Evolutionary conservation across 1,140 invertebrate species (phyloP).

Genomic region (Brachionus calyciflorus): DNA sequence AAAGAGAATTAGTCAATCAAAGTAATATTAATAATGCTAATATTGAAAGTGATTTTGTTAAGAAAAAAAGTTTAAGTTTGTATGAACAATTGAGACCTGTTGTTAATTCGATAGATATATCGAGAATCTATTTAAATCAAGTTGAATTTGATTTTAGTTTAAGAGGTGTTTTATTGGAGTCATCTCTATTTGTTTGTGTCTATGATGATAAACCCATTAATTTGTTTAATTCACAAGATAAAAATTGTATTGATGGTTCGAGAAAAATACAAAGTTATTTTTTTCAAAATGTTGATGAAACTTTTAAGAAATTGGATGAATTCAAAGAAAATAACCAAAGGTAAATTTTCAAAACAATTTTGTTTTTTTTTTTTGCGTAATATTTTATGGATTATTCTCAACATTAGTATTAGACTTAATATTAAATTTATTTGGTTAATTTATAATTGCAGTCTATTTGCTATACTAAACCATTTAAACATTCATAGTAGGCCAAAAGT

Average conservation of each 20-base stretch:
- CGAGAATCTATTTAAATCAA: not conserved
- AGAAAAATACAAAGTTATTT: conserved; percentile 5
- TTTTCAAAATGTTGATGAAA: conserved; percentile 17
- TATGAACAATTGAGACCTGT: conserved; percentile 33
- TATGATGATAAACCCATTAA: conserved; percentile 41
- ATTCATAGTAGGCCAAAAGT: too few relatives aligned
- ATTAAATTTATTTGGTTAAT: too few relatives aligned
- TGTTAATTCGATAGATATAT: not conserved
- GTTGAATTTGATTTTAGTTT: conserved; percentile 40
- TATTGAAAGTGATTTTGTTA: not conserved
- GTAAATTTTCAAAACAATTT: too few relatives aligned
- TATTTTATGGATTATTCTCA: too few relatives aligned
- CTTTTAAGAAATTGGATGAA: conserved; percentile 3
- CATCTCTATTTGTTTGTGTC: conserved; percentile 5
- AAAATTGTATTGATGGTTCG: not conserved
- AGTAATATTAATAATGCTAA: not conserved
- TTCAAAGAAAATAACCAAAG: not conserved
- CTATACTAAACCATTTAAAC: too few relatives aligned
- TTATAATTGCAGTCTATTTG: too few relatives aligned
- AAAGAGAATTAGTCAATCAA: not conserved
- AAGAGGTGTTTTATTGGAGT: conserved; percentile 24
- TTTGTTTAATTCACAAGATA: not conserved
- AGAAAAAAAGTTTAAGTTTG: conserved; percentile 21
- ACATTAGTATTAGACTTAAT: too few relatives aligned
- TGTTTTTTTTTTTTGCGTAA: too few relatives aligned